A percentile compares a stretch with the other conserved stretches of the same genome.
Conservation (phyloP, 1,140 invertebrate species). For the Zaprionus camerounensis region DNA sequence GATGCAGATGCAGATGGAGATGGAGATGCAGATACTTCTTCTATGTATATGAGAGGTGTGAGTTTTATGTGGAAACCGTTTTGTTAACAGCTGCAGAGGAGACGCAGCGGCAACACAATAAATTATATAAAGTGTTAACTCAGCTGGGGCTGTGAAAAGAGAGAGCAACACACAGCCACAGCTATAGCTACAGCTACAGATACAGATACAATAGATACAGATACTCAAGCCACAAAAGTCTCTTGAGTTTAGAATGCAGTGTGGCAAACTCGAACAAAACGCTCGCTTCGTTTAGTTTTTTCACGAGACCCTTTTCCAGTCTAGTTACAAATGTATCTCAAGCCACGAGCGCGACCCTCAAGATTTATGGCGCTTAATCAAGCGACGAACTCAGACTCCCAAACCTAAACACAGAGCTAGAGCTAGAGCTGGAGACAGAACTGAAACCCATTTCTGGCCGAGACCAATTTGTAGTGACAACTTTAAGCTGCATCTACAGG, state of each 20-base stretch:
- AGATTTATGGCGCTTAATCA: conserved; percentile 76
- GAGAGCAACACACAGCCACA: conserved; percentile 19
- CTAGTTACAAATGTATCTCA: conserved; percentile 50
- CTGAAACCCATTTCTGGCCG: conserved; percentile 33
- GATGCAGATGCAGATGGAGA: conserved; percentile 29
- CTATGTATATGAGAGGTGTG: conserved; percentile 55
- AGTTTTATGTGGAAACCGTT: conserved; percentile 79
- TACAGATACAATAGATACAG: conserved; percentile 20
- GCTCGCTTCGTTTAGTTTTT: conserved; percentile 25
- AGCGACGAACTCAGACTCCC: conserved; percentile 48
- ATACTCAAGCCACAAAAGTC: conserved; percentile 23
- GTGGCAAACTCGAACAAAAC: conserved; percentile 40
- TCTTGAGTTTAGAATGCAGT: conserved; percentile 8
- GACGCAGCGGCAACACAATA: conserved; percentile 66
- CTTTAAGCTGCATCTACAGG: conserved; percentile 59
- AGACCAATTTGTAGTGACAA: conserved; percentile 79
- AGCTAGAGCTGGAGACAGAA: neutral
- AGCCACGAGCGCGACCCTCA: conserved; percentile 38
- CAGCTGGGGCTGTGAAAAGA: conserved; percentile 28
- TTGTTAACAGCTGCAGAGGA: conserved; percentile 69
- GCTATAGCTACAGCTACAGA: conserved; percentile 4
- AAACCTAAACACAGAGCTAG: conserved; percentile 5
- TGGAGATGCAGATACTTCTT: conserved; percentile 15
- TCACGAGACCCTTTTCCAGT: conserved; percentile 35
- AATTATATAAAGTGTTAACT: conserved; percentile 83